Evolutionary conservation across 2,888 invertebrate species (phyloP).

Genomic region (Drosophila helvetica): DNA sequence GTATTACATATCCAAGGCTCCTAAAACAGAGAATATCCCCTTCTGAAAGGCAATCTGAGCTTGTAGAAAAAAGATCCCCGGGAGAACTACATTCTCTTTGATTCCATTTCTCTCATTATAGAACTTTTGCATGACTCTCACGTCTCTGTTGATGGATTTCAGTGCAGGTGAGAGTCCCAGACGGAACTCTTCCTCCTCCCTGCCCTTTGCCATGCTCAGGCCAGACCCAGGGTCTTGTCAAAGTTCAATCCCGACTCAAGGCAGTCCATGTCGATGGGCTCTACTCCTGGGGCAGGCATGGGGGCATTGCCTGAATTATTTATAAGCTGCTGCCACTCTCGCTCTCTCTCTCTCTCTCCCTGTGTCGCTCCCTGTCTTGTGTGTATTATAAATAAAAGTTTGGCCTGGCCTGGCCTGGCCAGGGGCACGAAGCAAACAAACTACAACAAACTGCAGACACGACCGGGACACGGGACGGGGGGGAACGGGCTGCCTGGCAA

Average conservation of each 20-base stretch:
- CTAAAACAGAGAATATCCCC: too few species aligned
- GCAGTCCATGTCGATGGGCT: slow-evolving; percentile 13
- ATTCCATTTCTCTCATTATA: background rate
- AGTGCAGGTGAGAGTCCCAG: slow-evolving; percentile 50
- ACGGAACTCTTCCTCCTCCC: slow-evolving; percentile 8
- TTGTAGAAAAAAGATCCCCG: too few species aligned
- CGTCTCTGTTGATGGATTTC: slow-evolving; percentile 52
- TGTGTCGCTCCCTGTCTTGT: slow-evolving; percentile 12
- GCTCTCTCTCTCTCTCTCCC: background rate
- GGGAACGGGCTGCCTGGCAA: slow-evolving; percentile 1
- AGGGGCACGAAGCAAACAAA: slow-evolving; percentile 55
- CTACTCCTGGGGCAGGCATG: slow-evolving; percentile 32
- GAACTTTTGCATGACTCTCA: slow-evolving; percentile 48
- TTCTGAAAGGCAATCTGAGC: too few species aligned
- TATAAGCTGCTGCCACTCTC: slow-evolving; percentile 51
- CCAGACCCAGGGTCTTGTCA: slow-evolving; percentile 30
- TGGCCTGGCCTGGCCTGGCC: slow-evolving; percentile 47
- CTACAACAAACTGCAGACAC: slow-evolving; percentile 33
- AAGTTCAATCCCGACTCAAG: slow-evolving; percentile 47
- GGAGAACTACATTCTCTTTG: background rate
- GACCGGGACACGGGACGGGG: slow-evolving; percentile 17
- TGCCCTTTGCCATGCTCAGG: slow-evolving; percentile 5
- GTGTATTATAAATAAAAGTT: slow-evolving; percentile 63
- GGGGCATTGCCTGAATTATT: slow-evolving; percentile 65
- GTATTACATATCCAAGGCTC: background rate